phyloP scores from a whole-genome alignment of 2,113 vertebrate species.

The Caranx melampygus region DNA sequence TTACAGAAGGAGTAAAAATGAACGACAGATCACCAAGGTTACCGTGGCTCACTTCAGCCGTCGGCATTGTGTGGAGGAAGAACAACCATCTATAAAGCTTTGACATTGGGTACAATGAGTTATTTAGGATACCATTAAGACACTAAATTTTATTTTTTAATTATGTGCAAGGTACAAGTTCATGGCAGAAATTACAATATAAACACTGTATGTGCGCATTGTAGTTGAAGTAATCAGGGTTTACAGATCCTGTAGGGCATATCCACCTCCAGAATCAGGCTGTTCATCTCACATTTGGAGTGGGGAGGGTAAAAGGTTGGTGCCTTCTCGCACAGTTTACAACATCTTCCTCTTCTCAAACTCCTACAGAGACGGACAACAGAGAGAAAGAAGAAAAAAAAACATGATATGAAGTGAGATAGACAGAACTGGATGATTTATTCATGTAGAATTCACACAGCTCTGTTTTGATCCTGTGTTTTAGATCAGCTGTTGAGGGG shows the following conservation, averaged over 20 bases:
- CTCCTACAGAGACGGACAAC: constrained; percentile 76
- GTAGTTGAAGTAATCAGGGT: constrained; percentile 46
- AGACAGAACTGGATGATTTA: constrained; percentile 69
- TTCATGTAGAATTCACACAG: constrained; percentile 71
- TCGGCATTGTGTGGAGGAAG: constrained; percentile 22
- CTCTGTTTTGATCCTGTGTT: constrained; percentile 65
- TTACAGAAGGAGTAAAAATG: constrained; percentile 58
- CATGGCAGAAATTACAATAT: constrained; percentile 73
- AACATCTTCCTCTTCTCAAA: constrained; percentile 88
- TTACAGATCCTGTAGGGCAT: constrained; percentile 43
- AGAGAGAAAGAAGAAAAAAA: constrained; percentile 41
- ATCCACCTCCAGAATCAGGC: constrained; percentile 66
- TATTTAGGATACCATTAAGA: constrained; percentile 56
- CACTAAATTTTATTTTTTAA: constrained; percentile 54
- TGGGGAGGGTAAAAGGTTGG: constrained; percentile 44
- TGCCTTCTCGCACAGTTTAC: constrained; percentile 67
- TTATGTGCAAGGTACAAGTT: constrained; percentile 73
- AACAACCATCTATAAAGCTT: constrained; percentile 47
- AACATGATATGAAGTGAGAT: constrained; percentile 46
- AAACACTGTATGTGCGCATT: constrained; percentile 65
- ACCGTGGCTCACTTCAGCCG: constrained; percentile 41
- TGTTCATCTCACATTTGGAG: constrained; percentile 55
- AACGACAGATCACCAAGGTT: constrained; percentile 53
- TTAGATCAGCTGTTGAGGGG: constrained; percentile 61
- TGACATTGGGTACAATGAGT: constrained; percentile 50